phyloP scores from a whole-genome alignment of 2,797 vertebrate species.

The Halcyon chelicuti region DNA sequence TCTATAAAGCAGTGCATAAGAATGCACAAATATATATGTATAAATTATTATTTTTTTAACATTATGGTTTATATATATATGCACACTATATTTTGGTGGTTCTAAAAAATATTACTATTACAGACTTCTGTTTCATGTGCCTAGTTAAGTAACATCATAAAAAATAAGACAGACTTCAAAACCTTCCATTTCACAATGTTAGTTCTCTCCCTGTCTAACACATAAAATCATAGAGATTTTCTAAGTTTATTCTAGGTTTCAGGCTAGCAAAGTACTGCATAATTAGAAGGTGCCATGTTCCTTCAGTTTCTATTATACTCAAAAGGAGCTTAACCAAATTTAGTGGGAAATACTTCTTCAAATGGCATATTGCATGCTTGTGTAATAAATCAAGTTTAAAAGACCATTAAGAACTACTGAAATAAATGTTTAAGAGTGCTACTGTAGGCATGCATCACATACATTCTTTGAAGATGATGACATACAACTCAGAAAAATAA shows the following conservation, averaged over 20 bases:
- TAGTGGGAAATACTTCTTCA: neutral
- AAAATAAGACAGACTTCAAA: conserved; percentile 29
- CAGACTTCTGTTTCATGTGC: neutral
- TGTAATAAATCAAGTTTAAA: neutral
- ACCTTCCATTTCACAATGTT: neutral
- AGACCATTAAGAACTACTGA: neutral
- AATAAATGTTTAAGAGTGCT: neutral
- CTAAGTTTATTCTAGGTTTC: neutral
- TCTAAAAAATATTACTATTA: conserved; percentile 34
- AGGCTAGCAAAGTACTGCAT: neutral
- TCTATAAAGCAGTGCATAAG: neutral
- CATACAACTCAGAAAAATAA: neutral
- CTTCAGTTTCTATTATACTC: neutral
- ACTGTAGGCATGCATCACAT: neutral
- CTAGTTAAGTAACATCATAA: conserved; percentile 11
- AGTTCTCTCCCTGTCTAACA: neutral
- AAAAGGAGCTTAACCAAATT: neutral
- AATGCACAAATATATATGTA: neutral
- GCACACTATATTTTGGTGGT: neutral
- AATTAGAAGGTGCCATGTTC: neutral
- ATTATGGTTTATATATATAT: neutral
- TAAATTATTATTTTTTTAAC: neutral
- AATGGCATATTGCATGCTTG: neutral
- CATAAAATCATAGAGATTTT: neutral
- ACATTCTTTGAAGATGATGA: neutral